A percentile compares a stretch with the other conserved stretches of the same genome.
Evolutionary conservation across 2,113 vertebrate genomes (phyloP).

Genomic region (Sarotherodon lohbergeri): DNA sequence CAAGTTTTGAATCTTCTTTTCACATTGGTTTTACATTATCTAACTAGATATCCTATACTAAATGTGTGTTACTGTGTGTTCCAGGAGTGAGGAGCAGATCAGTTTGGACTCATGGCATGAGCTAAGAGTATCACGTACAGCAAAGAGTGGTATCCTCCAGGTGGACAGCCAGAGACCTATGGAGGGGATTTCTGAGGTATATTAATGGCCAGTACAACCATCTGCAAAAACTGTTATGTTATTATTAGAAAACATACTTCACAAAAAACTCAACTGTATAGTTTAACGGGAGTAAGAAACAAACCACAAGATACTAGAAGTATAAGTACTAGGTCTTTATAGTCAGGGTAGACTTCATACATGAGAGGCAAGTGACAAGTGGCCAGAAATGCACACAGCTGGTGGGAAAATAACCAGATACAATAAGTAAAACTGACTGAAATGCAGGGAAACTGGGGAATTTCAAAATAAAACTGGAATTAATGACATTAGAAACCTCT

Average conservation of each 20-base stretch:
- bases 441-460: background rate
- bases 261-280: background rate
- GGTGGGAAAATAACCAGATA: background rate
- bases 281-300: background rate
- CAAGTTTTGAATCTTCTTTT: background rate
- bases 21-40: background rate
- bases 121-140: conserved; percentile 85
- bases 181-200: conserved; percentile 88
- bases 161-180: conserved; percentile 85
- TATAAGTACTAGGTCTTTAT: background rate
- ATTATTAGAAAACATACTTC: background rate
- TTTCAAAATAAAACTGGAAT: background rate
- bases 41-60: background rate
- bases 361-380: background rate
- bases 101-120: conserved; percentile 86
- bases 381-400: background rate
- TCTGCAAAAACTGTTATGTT: background rate
- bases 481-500: background rate
- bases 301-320: background rate
- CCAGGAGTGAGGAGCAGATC: conserved; percentile 84
- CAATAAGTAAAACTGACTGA: background rate
- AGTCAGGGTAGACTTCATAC: background rate
- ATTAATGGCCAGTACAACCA: background rate
- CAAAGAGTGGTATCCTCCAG: conserved; percentile 88
- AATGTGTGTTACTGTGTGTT: background rate